Conservation (phyloP, 2,113 vertebrate species). For the Rynchops niger region DNA sequence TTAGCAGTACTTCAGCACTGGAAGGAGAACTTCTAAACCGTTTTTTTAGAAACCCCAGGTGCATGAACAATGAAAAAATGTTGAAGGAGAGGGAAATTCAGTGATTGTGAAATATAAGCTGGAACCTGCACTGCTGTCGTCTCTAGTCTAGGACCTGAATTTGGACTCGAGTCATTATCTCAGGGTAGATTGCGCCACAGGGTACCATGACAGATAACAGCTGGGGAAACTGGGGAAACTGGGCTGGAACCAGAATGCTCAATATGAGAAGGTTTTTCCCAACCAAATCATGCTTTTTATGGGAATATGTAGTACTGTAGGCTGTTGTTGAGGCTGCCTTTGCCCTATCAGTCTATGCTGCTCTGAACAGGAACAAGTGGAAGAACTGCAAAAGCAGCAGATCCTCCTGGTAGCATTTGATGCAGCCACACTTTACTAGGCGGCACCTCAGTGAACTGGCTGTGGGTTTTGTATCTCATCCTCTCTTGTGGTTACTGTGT, state of each 20-base stretch:
- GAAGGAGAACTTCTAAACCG: not conserved
- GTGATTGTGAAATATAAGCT: not conserved
- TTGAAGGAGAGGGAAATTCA: too few species aligned
- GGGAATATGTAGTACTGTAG: not conserved
- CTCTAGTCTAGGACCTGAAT: not conserved
- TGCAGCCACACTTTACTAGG: not conserved
- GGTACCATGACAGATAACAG: not conserved
- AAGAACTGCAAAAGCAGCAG: not conserved
- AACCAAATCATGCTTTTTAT: not conserved
- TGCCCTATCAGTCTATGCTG: accelerated
- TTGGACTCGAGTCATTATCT: not conserved
- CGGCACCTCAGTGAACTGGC: not conserved
- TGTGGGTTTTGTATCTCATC: not conserved
- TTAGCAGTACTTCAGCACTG: not conserved
- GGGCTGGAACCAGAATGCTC: not conserved
- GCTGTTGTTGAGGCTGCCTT: not conserved
- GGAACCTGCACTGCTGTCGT: not conserved
- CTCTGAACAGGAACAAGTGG: not conserved
- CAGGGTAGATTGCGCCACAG: not conserved
- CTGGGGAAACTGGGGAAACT: not conserved
- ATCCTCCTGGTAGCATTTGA: accelerated
- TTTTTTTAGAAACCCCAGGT: not conserved
- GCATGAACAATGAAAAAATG: not conserved
- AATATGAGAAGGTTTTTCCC: not conserved
- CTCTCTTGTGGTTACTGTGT: accelerated